Base-by-base conservation (phyloP, 2,888 invertebrate species). In the Spatulosminthurus flaviceps region DNA sequence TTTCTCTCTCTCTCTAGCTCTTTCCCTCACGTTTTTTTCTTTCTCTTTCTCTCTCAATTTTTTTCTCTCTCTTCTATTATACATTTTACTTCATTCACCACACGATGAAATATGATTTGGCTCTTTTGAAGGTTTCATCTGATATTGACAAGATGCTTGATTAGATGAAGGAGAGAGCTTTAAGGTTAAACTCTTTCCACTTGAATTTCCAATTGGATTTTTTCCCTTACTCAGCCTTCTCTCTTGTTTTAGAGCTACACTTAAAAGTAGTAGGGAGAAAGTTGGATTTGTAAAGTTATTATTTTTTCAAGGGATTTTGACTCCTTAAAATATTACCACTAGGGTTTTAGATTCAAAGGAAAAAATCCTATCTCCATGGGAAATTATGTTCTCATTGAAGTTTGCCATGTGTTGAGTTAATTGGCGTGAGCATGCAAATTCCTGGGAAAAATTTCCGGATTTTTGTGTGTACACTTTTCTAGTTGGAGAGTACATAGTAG, bases 131-230 rank as follows among this genome's bases (percentile, higher is more conserved):
- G 43, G 29, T 41, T 79, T 72, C 81, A 81, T 81, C 79, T 80
- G 81, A 81, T 81, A 81, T 80, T 80, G 80, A 80, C 80, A 79
- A 81, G 78, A 80, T 79, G 80, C 80, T 78, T 81, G 81, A 80
- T 81, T 80, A 81, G 79, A 79, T 67, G 42, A 78, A 43, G 43
- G 29, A 70, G 70, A 70, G 29, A 34, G 41, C 7, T 28, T n/a
- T 42, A 21, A 41, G 70, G 60, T 73, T 28, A 28, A 73, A 28
- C 43, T 43, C 29, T 19, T 51, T 51, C 51, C 51, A 51, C 51
- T 51, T 51, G 19, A 51, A 51, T 16, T 51, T 51, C 51, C 51
- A 51, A 51, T 51, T 51, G 51, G 5, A 11, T 19, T n/a, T 51
- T 4, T 16, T 51, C 19, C 16, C 19, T n/a, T 41, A 9, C 41